A percentile compares a stretch with the other conserved stretches of the same genome.
Evolutionary conservation across 2,888 invertebrate genomes (phyloP).

Genomic region (Venusia cambrica): DNA sequence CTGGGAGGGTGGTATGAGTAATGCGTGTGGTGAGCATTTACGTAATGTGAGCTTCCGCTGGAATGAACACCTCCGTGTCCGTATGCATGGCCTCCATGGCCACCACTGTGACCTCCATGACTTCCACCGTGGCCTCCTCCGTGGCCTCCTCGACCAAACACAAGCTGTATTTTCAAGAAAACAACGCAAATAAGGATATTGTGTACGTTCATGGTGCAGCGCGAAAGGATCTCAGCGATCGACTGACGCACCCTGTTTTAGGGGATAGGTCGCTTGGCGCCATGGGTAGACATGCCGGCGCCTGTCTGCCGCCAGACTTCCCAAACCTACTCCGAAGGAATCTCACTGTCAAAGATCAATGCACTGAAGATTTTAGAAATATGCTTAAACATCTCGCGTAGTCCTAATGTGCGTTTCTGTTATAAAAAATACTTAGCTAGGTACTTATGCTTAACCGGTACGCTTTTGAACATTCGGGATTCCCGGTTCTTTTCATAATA

Average conservation of each 20-base stretch:
- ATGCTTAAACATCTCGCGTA: slow-evolving; percentile 8
- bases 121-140: slow-evolving; percentile 22
- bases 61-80: slow-evolving; percentile 16
- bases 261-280: slow-evolving; percentile 54
- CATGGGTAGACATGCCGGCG: slow-evolving; percentile 58
- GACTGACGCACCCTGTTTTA: slow-evolving; percentile 51
- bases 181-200: slow-evolving; percentile 38
- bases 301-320: slow-evolving; percentile 53
- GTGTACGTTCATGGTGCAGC: slow-evolving; percentile 55
- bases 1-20: slow-evolving; percentile 67
- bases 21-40: slow-evolving; percentile 55
- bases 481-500: no score
- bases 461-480: no score
- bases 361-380: slow-evolving; percentile 10
- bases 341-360: slow-evolving; percentile 20
- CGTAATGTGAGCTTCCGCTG: slow-evolving; percentile 40
- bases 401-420: no score
- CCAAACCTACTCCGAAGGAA: slow-evolving; percentile 21
- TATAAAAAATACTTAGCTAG: no score
- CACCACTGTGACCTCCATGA: slow-evolving; percentile 48
- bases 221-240: slow-evolving; percentile 53
- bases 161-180: slow-evolving; percentile 33
- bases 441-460: no score
- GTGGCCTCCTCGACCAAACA: slow-evolving; percentile 25
- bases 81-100: slow-evolving; percentile 9